These are phyloP conservation scores for Lepidothrix coronata DNA, from an alignment of 2,113 vertebrate species.

Conservation along the genomic window DNA sequence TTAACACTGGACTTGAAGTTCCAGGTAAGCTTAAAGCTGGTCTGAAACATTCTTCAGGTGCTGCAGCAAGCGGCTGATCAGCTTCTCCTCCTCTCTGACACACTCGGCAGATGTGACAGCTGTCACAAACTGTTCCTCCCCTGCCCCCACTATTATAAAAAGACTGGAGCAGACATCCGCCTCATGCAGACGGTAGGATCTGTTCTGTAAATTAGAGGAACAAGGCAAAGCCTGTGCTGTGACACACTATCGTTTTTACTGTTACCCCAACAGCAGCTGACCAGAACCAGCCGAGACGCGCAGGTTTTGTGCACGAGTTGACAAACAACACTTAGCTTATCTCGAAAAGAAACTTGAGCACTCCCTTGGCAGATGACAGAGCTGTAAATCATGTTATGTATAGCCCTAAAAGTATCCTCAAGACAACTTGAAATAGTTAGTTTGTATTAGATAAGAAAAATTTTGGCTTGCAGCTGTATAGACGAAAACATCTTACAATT, in stretches of 20 bases:
- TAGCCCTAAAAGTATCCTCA: neutral
- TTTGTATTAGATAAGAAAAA: neutral
- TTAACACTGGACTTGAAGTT: neutral
- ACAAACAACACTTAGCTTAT: constrained; percentile 24
- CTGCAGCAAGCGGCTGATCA: neutral
- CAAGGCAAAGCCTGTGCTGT: constrained; percentile 20
- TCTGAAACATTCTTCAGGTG: neutral
- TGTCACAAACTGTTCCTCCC: neutral
- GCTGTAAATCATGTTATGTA: constrained; percentile 10
- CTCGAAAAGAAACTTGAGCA: constrained; percentile 21
- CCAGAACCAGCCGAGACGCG: neutral
- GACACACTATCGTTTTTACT: constrained; percentile 26
- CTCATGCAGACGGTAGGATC: neutral
- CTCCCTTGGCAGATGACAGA: constrained; percentile 2
- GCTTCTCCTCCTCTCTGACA: neutral
- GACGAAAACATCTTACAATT: neutral
- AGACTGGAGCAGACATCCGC: neutral
- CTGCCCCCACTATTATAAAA: neutral
- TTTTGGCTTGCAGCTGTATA: neutral
- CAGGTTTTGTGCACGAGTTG: neutral
- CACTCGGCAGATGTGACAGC: neutral
- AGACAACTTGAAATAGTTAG: neutral
- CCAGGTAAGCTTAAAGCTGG: neutral
- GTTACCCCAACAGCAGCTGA: neutral
- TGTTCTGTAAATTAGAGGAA: constrained; percentile 41